Evolutionary conservation across 2,113 vertebrate genomes (phyloP).

Genomic region (Mormyrus lacerda): DNA sequence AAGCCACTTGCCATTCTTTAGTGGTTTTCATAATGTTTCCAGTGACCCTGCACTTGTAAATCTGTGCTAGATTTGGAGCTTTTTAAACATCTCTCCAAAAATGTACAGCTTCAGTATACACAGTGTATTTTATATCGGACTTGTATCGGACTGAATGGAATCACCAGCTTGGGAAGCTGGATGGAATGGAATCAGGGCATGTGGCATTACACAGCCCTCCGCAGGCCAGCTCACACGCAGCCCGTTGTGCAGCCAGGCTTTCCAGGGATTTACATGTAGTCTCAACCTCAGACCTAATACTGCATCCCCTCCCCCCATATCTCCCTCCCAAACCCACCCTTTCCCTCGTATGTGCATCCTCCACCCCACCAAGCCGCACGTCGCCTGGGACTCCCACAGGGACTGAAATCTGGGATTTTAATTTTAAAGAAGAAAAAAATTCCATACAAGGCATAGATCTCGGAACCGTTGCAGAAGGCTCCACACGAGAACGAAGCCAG

Average conservation of each 20-base stretch:
- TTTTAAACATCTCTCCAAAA: too few relatives aligned
- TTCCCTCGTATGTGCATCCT: neutral
- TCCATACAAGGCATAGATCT: neutral
- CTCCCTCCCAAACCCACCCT: neutral
- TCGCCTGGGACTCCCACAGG: neutral
- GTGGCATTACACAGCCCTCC: too few relatives aligned
- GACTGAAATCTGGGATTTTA: neutral
- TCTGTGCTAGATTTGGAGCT: too few relatives aligned
- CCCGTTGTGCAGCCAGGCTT: neutral
- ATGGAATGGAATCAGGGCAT: too few relatives aligned
- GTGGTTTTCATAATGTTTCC: too few relatives aligned
- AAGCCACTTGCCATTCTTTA: too few relatives aligned
- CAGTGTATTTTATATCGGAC: too few relatives aligned
- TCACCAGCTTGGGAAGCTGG: too few relatives aligned
- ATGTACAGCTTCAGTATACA: too few relatives aligned
- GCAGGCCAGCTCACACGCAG: too few relatives aligned
- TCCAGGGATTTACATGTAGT: neutral
- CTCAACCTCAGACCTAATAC: neutral
- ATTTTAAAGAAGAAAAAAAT: neutral
- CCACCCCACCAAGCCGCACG: neutral
- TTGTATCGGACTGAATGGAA: too few relatives aligned
- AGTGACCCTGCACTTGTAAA: too few relatives aligned
- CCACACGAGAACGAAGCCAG: neutral
- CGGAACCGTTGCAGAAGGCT: neutral
- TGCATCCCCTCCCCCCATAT: neutral